Base-by-base conservation (phyloP, 1,140 invertebrate genomes). In the Brachystomella parvula region DNA sequence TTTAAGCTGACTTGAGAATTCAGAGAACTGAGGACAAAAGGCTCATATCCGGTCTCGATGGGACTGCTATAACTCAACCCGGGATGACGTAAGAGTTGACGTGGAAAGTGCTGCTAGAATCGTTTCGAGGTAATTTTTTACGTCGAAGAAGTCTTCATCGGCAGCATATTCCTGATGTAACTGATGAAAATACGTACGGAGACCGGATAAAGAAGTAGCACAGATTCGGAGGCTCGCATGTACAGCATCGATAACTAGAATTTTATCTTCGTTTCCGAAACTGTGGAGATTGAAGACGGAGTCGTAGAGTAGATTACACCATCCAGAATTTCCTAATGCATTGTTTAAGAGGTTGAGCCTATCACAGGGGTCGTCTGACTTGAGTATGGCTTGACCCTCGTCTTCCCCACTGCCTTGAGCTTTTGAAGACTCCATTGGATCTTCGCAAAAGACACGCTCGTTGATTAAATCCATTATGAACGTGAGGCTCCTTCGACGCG, bases 211-310 rank as follows among this genome's bases (percentile, higher is more conserved):
- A 29, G 29, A 31, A 31, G 21, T 24, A 1, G 24, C n/a, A 61
- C 69, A 71, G 35, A 71, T 31, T 3, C 44, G 29, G 9, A 71
- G 28, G 44, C 65, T 66, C 2, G 47, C 29, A 2, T 47, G 57
- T 2, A 67, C 63, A 19, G 66, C 69, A 26, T 67, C 66, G n/a
- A 63, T 49, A 29, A 60, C 67, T 6, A 62, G 47, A 24, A 70
- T 59, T 64, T 72, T 67, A 61, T 72, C 65, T 9, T 72, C 71
- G 17, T 32, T 24, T 24, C 66, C 68, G 57, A 70, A 69, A 15
- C 63, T 59, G 1, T 17, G n/a, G 1, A 72, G n/a, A 61, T 64
- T 68, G 26, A 58, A n/a, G 1, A 72, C n/a, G 44, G 31, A 63
- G 12, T 72, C 71, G 3, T 3, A 21, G 9, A 72, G 26, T 3